Conservation (phyloP, 2,113 vertebrate species). For the Gavialis gangeticus region DNA sequence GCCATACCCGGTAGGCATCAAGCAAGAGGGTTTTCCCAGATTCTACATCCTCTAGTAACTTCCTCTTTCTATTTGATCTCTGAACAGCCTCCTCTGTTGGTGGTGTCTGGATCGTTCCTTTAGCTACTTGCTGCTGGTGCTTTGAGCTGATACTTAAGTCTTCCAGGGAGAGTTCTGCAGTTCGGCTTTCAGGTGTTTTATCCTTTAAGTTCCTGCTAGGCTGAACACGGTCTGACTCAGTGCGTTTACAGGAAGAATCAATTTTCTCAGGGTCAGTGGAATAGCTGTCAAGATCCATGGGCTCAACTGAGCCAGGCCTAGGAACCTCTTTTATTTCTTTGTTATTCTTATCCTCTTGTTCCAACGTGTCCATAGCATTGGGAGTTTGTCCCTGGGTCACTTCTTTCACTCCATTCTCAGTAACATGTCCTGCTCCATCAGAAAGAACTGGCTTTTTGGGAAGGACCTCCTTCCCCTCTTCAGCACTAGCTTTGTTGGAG, state of each 20-base stretch:
- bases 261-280: conserved; percentile 73
- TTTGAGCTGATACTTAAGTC: conserved; percentile 95
- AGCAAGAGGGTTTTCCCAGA: conserved; percentile 92
- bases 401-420: conserved; percentile 81
- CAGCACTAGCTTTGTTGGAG: conserved; percentile 86
- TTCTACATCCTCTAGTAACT: conserved; percentile 87
- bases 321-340: conserved; percentile 74
- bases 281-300: conserved; percentile 89
- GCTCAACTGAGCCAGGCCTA: conserved; percentile 79
- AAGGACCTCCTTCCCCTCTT: conserved; percentile 87
- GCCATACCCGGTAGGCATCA: conserved; percentile 97
- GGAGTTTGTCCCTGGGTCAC: conserved; percentile 72
- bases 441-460: conserved; percentile 84
- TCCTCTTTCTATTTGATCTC: conserved; percentile 88
- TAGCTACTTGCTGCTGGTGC: conserved; percentile 68
- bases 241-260: conserved; percentile 56
- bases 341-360: conserved; percentile 72
- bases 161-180: conserved; percentile 92
- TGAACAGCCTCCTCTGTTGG: conserved; percentile 76
- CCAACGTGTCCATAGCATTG: conserved; percentile 75
- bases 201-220: conserved; percentile 74
- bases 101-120: conserved; percentile 32
- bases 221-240: conserved; percentile 64
- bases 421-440: conserved; percentile 73
- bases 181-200: conserved; percentile 81